phyloP scores from a whole-genome alignment of 37 sponge, comb jelly and placozoan genomes.

The Cladorhizidae sp. region DNA sequence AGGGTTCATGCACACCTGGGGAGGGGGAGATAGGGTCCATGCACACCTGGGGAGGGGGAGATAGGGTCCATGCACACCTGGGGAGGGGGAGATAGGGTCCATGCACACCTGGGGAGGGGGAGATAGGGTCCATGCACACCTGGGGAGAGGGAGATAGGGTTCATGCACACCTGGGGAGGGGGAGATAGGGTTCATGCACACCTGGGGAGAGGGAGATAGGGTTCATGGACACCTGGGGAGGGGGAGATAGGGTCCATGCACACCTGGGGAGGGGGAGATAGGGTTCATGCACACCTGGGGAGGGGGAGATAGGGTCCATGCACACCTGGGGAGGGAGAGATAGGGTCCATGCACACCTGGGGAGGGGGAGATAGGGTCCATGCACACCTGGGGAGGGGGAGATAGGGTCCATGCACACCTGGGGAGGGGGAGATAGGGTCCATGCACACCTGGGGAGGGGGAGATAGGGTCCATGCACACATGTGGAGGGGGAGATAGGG shows the following conservation, averaged over 20 bases:
- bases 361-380: slow-evolving; percentile 32
- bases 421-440: slow-evolving; percentile 32
- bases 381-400: slow-evolving; percentile 83
- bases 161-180: too few relatives aligned
- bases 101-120: too few relatives aligned
- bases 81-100: too few relatives aligned
- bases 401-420: too few relatives aligned
- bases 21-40: too few relatives aligned
- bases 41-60: too few relatives aligned
- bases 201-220: too few relatives aligned
- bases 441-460: slow-evolving; percentile 83
- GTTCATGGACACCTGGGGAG: too few relatives aligned
- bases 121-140: slow-evolving; percentile 72
- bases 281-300: too few relatives aligned
- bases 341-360: too few relatives aligned
- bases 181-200: slow-evolving; percentile 57
- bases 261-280: slow-evolving; percentile 81
- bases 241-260: slow-evolving; percentile 43
- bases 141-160: too few relatives aligned
- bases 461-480: too few relatives aligned
- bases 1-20: slow-evolving; percentile 78
- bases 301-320: slow-evolving; percentile 32
- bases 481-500: slow-evolving; percentile 32
- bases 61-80: slow-evolving; percentile 76
- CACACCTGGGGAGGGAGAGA: slow-evolving; percentile 83